phyloP scores from a whole-genome alignment of 2,888 invertebrate genomes.

The Crossocerus cetratus region DNA sequence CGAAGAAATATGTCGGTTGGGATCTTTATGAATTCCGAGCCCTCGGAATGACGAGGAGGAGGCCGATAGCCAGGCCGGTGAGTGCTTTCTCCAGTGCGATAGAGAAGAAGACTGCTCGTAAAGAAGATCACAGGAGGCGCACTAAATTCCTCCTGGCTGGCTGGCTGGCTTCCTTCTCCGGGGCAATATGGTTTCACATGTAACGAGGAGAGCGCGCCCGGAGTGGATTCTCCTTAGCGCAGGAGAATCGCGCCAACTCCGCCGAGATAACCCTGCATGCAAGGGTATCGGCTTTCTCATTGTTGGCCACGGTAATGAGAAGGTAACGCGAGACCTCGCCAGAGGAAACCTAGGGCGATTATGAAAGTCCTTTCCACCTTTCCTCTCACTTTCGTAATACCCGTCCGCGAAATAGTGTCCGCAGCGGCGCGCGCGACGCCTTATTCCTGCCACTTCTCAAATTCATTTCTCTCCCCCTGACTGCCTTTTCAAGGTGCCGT shows the following conservation, averaged over 20 bases:
- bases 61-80: constrained; percentile 25
- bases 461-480: no score
- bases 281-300: constrained; percentile 57
- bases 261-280: constrained; percentile 46
- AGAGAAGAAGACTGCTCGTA: constrained; percentile 37
- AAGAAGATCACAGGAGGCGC: constrained; percentile 28
- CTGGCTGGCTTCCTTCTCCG: constrained; percentile 15
- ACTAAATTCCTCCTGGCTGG: constrained; percentile 33
- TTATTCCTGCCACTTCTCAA: no score
- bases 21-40: constrained; percentile 8
- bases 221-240: constrained; percentile 18
- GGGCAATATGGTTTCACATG: constrained; percentile 33
- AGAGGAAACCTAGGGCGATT: constrained; percentile 43
- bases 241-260: constrained; percentile 38
- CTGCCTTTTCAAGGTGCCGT: no score
- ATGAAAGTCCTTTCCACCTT: constrained; percentile 41
- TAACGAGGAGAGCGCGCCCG: constrained; percentile 42
- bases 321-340: constrained; percentile 53
- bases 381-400: constrained; percentile 16
- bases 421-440: no score
- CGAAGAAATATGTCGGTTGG: background rate
- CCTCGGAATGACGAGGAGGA: background rate
- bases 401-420: background rate
- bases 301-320: constrained; percentile 41
- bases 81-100: constrained; percentile 42